phyloP scores from a whole-genome alignment of 2,888 invertebrate genomes.

The Flexamia atlantica region DNA sequence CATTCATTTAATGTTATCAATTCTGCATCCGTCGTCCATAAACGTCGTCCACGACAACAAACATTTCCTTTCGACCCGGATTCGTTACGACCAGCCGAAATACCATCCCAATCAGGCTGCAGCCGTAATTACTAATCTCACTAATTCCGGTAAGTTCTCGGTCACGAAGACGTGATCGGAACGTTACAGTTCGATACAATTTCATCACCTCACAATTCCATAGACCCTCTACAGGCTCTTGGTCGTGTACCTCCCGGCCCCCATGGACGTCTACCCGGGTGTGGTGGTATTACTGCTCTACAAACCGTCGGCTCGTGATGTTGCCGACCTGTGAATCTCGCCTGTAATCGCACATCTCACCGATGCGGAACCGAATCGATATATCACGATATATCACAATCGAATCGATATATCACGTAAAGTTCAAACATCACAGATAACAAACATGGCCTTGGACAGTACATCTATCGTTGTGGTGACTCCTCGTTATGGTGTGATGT shows the following conservation, averaged over 20 bases:
- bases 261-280: background rate
- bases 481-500: too few species aligned
- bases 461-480: too few species aligned
- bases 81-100: too few species aligned
- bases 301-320: background rate
- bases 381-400: too few species aligned
- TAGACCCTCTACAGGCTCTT: background rate
- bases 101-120: background rate
- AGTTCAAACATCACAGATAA: background rate
- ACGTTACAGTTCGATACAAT: conserved; percentile 3
- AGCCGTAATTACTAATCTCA: background rate
- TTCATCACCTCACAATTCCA: background rate
- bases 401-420: background rate
- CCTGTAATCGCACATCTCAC: background rate
- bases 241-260: background rate
- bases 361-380: background rate
- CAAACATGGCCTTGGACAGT: too few species aligned
- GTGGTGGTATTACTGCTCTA: background rate
- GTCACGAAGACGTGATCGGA: background rate
- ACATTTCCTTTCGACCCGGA: too few species aligned
- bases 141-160: background rate
- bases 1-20: too few species aligned
- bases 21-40: too few species aligned
- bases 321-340: background rate
- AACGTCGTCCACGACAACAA: too few species aligned